Conservation (phyloP, 2,797 vertebrate genomes). For the Cephalopachus bancanus region DNA sequence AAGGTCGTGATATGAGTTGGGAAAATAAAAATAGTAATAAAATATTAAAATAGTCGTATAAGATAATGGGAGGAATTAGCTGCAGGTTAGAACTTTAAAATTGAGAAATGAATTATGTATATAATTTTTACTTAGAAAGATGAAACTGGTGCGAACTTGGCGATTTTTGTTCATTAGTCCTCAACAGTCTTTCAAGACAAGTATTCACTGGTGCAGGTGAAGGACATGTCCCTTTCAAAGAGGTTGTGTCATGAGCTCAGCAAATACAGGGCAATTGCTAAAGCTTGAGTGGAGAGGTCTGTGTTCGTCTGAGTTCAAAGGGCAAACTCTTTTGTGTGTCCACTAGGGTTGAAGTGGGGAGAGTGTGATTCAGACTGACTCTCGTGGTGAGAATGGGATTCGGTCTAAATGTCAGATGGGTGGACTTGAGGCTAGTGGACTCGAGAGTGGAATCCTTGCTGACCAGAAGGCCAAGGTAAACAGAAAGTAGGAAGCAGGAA, state of each 20-base stretch:
- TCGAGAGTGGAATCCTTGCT: neutral
- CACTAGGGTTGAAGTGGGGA: neutral
- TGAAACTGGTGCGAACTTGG: neutral
- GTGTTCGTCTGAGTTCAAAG: neutral
- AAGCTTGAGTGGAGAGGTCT: neutral
- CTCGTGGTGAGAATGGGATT: neutral
- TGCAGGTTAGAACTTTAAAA: neutral
- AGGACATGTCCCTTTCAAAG: neutral
- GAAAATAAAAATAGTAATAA: neutral
- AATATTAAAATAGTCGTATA: neutral
- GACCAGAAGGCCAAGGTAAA: neutral
- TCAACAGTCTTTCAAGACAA: neutral
- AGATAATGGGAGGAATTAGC: neutral
- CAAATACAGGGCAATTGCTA: too few species aligned
- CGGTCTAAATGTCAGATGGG: neutral
- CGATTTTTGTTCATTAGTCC: neutral
- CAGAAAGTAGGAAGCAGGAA: neutral
- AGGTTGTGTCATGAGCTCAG: fast-evolving
- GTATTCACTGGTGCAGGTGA: neutral
- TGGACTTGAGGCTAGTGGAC: neutral
- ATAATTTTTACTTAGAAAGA: neutral
- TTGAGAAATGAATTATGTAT: neutral
- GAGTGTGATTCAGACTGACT: too few species aligned
- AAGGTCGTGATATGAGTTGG: neutral
- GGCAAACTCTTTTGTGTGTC: neutral